Evolutionary conservation across 1,140 invertebrate species (phyloP).

Genomic region (Limonius californicus): DNA sequence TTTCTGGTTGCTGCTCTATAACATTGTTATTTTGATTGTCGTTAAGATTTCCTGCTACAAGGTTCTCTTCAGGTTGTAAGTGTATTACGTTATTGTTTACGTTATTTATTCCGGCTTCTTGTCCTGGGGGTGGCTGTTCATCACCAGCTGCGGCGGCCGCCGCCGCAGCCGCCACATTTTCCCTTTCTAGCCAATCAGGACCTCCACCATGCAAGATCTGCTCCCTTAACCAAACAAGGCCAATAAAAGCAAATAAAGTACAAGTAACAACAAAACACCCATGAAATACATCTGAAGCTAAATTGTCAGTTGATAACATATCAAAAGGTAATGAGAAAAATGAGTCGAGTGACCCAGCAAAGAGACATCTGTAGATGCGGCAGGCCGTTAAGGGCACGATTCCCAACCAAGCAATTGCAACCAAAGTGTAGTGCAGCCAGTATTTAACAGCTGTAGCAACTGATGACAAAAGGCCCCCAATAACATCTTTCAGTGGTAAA

Average conservation of each 20-base stretch:
- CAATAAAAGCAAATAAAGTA: slow-evolving; percentile 95
- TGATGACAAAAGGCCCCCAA: slow-evolving; percentile 83
- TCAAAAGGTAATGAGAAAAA: slow-evolving; percentile 85
- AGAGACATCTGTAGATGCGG: slow-evolving; percentile 83
- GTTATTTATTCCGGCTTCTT: slow-evolving; percentile 42
- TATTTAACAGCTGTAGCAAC: slow-evolving; percentile 88
- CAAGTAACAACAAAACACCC: slow-evolving; percentile 96
- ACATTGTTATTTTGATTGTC: slow-evolving; percentile 36
- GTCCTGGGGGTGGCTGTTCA: slow-evolving; percentile 39
- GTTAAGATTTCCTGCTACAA: neutral
- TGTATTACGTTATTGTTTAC: slow-evolving; percentile 22
- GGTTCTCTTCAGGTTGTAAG: neutral
- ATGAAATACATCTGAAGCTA: slow-evolving; percentile 90
- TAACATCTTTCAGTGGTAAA: slow-evolving; percentile 78
- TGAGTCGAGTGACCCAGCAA: slow-evolving; percentile 82
- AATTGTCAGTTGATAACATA: slow-evolving; percentile 89
- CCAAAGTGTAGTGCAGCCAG: slow-evolving; percentile 95
- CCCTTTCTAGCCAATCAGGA: slow-evolving; percentile 88
- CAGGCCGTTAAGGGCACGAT: slow-evolving; percentile 96
- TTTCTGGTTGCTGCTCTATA: slow-evolving; percentile 20
- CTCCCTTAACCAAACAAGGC: slow-evolving; percentile 94
- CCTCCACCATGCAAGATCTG: slow-evolving; percentile 97
- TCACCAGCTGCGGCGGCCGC: slow-evolving; percentile 38
- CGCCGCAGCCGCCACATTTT: slow-evolving; percentile 48
- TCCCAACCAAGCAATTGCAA: slow-evolving; percentile 96